Evolutionary conservation across 1,140 invertebrate genomes (phyloP), one percentile per base, ranked within the genome.

Genomic region (Tribolium castaneum): DNA sequence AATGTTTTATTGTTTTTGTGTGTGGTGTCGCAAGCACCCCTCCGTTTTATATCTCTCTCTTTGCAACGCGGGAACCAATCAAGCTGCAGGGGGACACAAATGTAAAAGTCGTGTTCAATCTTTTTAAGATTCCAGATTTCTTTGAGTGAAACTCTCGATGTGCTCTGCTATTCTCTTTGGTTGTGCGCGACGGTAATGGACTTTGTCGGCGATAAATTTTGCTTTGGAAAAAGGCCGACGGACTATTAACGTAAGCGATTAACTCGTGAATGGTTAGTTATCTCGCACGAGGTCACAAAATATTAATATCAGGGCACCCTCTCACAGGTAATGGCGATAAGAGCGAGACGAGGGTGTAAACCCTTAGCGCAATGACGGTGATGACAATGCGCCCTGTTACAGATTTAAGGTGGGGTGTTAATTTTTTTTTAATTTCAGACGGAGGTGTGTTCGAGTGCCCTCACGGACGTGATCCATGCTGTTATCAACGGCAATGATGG

Each of bases 401-500:
- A 30, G 25, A 76, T 73, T 79, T 79, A 76, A 79, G 78, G 76
- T 79, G 73, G 30, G 56, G 39, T 2, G 70, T 14, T 49, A 30
- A 30, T 30, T 30, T 30, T 30, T 30, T 30, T 30, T 30, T 30
- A 2, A 30, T 93, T 93, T 2, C 92, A 98, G 96, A 93, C 93
- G 79, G 96, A 98, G 87, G 91, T 98, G 52, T 97, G 95, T 86
- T 93, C 95, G 50, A 94, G 94, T 82, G 95, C 96, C 12, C 88
- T 98, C 62, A 95, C 95, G 22, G 97, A 98, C 85, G 95, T 98
- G 75, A 95, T 98, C 80, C 95, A 97, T 84, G 95, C 96, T 30
- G 96, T 98, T 76, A 94, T 98, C 83, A 96, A 96, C 84, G 97
- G 97, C 10, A 95, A 94, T 13, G 97, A 98, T 86, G 96, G 96